Base-by-base conservation (phyloP, 2,888 invertebrate genomes). In the Lypha dubia region DNA sequence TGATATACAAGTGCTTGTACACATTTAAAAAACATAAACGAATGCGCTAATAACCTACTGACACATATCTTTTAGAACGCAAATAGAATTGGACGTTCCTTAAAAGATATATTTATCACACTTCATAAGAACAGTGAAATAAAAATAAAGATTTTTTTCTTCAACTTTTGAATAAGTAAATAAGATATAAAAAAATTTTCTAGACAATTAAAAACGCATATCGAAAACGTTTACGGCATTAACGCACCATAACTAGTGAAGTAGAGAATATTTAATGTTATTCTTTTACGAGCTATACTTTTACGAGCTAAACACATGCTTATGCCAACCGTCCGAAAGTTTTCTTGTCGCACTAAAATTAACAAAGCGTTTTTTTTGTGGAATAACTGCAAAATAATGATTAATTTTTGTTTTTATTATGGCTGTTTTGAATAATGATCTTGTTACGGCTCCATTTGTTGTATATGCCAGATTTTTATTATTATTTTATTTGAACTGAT, bases 361-460 rank as follows among this genome's bases (percentile, higher is more conserved):
- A 46, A 17, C 5, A 22, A 38, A 88, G 86, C 84, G 67, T 79
- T 62, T 71, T 53, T 84, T 38, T 89, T 22, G 38, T 67, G 8
- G 15, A 89, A 89, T 89, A 87, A 75, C 67, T 86, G 85, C 87
- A 87, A 89, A 89, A 89, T 89, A 89, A 89, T 89, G 88, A 87
- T 89, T 89, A 87, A 89, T 88, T 89, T 51, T 53, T 67, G 15
- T 51, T n/a, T 53, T 41, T 41, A 32, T 41, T 60, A 9, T 46
- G 35, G n/a, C 15, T 24, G 38, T 58, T 38, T 70, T 60, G 13
- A 13, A 49, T 20, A 88, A 86, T 80, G 65, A 75, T 63, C 35
- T 53, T 76, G 71, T 71, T 53, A 35, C 70, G 41, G 41, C 13
- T 51, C 56, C 17, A 58, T 53, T 53, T 15, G 13, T 46, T 35